Evolutionary conservation across 2,888 invertebrate species (phyloP).

Genomic region (Caenorhabditis japonica): DNA sequence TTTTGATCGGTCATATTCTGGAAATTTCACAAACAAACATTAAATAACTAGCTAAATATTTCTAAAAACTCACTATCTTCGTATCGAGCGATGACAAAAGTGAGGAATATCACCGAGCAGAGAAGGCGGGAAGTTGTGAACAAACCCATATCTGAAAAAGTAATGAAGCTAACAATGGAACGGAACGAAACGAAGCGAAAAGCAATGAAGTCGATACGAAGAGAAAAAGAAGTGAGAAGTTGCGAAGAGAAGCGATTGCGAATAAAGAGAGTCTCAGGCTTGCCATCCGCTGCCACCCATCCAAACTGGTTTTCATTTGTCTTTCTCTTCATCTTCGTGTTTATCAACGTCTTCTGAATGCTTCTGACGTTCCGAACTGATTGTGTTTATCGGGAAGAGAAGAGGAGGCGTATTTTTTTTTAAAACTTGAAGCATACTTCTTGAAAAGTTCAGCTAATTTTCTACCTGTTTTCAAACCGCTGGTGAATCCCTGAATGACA

Average conservation of each 20-base stretch:
- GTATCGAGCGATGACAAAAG: slow-evolving; percentile 57
- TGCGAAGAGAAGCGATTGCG: slow-evolving; percentile 36
- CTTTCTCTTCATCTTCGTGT: slow-evolving; percentile 26
- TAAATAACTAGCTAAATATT: background rate
- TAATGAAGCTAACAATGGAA: background rate
- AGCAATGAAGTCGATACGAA: no score
- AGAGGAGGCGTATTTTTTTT: no score
- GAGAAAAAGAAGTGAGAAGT: slow-evolving; percentile 14
- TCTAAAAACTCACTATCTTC: slow-evolving; percentile 67
- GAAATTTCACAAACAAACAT: no score
- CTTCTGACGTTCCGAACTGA: no score
- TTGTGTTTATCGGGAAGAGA: no score
- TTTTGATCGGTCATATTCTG: slow-evolving; percentile 65
- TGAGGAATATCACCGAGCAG: slow-evolving; percentile 39
- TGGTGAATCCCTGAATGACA: no score
- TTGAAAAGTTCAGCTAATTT: no score
- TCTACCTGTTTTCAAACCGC: no score
- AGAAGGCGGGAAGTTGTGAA: slow-evolving; percentile 23
- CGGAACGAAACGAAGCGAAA: background rate
- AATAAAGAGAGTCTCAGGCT: slow-evolving; percentile 24
- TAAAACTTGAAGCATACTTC: no score
- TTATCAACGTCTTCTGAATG: slow-evolving; percentile 37
- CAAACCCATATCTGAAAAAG: slow-evolving; percentile 5
- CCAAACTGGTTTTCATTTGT: slow-evolving; percentile 28
- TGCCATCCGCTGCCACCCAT: slow-evolving; percentile 15